Conservation (phyloP, 2,888 invertebrate genomes). For the Acleris literana region DNA sequence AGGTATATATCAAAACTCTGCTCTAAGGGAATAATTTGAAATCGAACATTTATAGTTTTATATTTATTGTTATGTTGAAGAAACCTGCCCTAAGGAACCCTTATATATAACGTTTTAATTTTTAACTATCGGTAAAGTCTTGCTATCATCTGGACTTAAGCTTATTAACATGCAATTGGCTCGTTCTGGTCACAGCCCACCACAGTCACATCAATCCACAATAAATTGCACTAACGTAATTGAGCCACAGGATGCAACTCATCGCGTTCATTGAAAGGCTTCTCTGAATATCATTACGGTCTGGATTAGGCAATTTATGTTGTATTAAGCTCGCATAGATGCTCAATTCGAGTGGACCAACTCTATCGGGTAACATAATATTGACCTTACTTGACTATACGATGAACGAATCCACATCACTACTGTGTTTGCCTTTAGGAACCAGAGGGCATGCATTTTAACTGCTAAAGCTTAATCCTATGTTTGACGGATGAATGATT, state of each 20-base stretch:
- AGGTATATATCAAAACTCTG: too few species aligned
- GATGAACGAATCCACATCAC: constrained; percentile 50
- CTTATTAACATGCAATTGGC: neutral
- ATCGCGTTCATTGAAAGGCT: constrained; percentile 71
- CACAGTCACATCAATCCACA: constrained; percentile 59
- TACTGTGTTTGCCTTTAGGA: neutral
- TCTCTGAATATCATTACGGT: constrained; percentile 57
- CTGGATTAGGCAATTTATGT: constrained; percentile 42
- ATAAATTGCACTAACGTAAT: constrained; percentile 71
- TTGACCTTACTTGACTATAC: constrained; percentile 55
- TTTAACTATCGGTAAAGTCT: neutral
- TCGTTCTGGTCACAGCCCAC: constrained; percentile 24
- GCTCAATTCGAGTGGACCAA: constrained; percentile 42
- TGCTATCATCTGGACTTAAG: neutral
- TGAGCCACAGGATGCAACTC: constrained; percentile 76
- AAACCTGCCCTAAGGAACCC: too few species aligned
- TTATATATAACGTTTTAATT: too few species aligned
- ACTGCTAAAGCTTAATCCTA: too few species aligned
- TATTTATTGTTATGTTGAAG: too few species aligned
- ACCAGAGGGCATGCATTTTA: too few species aligned
- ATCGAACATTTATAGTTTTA: too few species aligned
- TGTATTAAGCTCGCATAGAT: constrained; percentile 44
- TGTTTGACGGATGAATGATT: too few species aligned
- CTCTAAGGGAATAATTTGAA: too few species aligned
- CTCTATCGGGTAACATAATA: constrained; percentile 49